Evolutionary conservation across 2,797 vertebrate species (phyloP).

Genomic region (Triplophysa yarkandensis): DNA sequence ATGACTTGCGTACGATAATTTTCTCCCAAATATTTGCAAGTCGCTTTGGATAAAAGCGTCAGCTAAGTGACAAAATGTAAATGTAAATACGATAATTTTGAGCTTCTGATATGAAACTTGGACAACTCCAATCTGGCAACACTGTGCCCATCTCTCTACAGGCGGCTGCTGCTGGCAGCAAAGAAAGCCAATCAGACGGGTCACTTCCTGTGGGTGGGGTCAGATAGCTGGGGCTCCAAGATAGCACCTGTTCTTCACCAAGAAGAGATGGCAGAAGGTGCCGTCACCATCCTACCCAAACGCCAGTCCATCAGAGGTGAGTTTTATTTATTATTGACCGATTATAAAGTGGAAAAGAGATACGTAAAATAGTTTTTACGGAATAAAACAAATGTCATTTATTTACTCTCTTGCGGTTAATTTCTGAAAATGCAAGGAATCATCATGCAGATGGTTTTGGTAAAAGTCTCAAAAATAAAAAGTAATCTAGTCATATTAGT

Average conservation of each 20-base stretch:
- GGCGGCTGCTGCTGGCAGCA: conserved; percentile 89
- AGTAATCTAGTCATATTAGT: too few relatives aligned
- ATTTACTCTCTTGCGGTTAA: background rate
- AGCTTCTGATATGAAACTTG: too few relatives aligned
- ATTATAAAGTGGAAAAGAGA: background rate
- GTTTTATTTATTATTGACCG: conserved; percentile 25
- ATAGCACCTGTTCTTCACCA: conserved; percentile 90
- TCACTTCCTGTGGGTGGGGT: conserved; percentile 98
- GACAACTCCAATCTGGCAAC: too few relatives aligned
- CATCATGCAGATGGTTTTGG: too few relatives aligned
- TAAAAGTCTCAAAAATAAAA: too few relatives aligned
- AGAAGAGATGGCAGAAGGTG: conserved; percentile 95
- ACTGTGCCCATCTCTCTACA: too few relatives aligned
- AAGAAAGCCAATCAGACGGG: conserved; percentile 95
- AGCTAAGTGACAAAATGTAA: too few relatives aligned
- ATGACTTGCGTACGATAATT: too few relatives aligned
- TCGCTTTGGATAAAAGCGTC: too few relatives aligned
- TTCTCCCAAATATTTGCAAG: too few relatives aligned
- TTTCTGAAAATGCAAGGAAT: background rate
- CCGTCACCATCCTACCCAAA: conserved; percentile 94
- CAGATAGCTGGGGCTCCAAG: conserved; percentile 98
- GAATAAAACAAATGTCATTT: background rate
- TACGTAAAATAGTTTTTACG: background rate
- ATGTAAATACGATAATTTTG: too few relatives aligned
- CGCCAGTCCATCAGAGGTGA: conserved; percentile 91